These are phyloP conservation scores for Terrapene triunguis DNA, from an alignment of 2,113 vertebrate species.

Conservation along the genomic window DNA sequence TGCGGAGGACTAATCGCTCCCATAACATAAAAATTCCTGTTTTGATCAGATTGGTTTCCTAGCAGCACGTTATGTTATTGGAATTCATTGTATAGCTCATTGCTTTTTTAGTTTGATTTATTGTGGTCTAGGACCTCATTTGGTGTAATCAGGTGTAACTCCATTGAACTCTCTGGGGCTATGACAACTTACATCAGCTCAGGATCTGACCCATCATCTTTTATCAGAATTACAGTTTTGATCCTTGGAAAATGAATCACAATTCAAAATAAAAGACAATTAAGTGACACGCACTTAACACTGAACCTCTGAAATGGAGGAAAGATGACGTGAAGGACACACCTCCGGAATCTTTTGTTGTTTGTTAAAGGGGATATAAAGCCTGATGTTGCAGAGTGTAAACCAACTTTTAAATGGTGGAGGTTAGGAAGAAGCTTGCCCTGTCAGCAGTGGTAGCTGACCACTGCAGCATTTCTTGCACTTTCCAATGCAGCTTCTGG, in stretches of 20 bases:
- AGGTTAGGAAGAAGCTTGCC: neutral
- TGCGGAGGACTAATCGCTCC: neutral
- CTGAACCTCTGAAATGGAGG: neutral
- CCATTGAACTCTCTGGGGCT: neutral
- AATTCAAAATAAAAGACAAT: slow-evolving; percentile 60
- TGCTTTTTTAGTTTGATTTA: neutral
- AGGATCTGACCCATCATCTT: slow-evolving; percentile 28
- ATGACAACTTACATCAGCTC: slow-evolving; percentile 33
- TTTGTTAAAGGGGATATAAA: neutral
- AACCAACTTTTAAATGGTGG: neutral
- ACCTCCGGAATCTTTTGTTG: neutral
- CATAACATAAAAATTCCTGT: neutral
- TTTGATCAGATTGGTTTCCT: neutral
- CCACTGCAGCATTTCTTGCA: neutral
- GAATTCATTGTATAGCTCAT: neutral
- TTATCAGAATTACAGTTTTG: slow-evolving; percentile 58
- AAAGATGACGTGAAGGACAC: neutral
- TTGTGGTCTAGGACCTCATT: neutral
- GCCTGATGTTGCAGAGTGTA: neutral
- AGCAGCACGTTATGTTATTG: neutral
- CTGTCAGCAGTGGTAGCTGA: neutral
- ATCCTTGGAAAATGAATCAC: slow-evolving; percentile 36
- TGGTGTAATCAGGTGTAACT: neutral
- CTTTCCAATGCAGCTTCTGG: neutral
- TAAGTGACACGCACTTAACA: slow-evolving; percentile 48